These are phyloP conservation scores for Gerris buenoi DNA, from an alignment of 1,140 invertebrate species.

Conservation along the genomic window DNA sequence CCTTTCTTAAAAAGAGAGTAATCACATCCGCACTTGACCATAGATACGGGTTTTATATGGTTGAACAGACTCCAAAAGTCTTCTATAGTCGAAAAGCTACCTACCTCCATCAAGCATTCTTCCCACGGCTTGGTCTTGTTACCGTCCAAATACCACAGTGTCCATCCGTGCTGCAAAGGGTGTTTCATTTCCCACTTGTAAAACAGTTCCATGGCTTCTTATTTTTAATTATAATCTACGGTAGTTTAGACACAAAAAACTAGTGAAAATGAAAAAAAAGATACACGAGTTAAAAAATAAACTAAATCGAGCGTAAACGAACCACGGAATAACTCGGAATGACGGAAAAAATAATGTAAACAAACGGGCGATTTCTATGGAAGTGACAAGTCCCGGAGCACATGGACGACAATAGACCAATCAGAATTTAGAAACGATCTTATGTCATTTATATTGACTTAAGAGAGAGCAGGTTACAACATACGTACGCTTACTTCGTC, in stretches of 20 bases:
- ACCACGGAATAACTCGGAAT: no score
- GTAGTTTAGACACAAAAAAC: constrained; percentile 29
- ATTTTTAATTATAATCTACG: not conserved
- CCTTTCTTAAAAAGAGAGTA: constrained; percentile 92
- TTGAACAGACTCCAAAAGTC: constrained; percentile 97
- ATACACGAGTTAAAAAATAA: constrained; percentile 36
- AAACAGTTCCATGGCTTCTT: constrained; percentile 2
- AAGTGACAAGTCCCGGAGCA: no score
- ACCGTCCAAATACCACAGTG: constrained; percentile 91
- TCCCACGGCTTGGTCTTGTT: constrained; percentile 81
- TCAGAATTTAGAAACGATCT: no score
- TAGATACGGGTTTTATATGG: constrained; percentile 82
- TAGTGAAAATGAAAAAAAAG: constrained; percentile 33
- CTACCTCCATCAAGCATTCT: constrained; percentile 81
- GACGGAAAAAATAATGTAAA: no score
- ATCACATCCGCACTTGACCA: constrained; percentile 73
- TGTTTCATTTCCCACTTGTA: constrained; percentile 34
- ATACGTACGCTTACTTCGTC: no score
- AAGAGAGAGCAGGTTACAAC: no score
- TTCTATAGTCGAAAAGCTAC: constrained; percentile 87
- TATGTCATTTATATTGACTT: no score
- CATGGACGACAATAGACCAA: no score
- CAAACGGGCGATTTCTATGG: no score
- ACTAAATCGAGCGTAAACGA: no score
- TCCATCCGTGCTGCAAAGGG: constrained; percentile 88